Percentiles rank a stretch among this genome's conserved stretches.
These are phyloP conservation scores for Melanotaenia duboulayi DNA, from an alignment of 2,113 vertebrate species.

Conservation along the genomic window DNA sequence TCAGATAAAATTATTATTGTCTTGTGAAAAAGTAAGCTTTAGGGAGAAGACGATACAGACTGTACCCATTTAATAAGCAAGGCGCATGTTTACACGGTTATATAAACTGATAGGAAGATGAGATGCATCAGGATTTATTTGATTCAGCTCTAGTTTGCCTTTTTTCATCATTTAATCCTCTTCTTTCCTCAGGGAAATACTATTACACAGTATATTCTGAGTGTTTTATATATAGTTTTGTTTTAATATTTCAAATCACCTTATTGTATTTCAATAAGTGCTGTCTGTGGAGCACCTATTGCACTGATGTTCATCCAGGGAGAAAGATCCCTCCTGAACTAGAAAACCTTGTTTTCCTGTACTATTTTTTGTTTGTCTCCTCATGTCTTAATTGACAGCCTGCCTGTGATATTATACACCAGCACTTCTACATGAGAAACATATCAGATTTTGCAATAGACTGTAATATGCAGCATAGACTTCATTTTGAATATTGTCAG, in stretches of 20 bases:
- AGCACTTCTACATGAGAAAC: not conserved
- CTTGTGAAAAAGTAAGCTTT: constrained; percentile 1
- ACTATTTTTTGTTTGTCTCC: not conserved
- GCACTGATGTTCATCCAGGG: not conserved
- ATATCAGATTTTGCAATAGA: not conserved
- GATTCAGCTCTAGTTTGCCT: constrained; percentile 11
- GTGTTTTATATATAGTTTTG: not conserved
- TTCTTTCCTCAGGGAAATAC: constrained; percentile 8
- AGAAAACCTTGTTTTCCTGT: not conserved
- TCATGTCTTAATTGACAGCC: not conserved
- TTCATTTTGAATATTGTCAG: too few relatives aligned
- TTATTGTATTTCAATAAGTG: constrained; percentile 5
- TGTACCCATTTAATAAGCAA: not conserved
- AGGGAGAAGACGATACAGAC: not conserved
- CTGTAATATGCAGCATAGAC: too few relatives aligned
- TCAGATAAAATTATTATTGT: not conserved
- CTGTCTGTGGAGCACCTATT: not conserved
- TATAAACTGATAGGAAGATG: constrained; percentile 17
- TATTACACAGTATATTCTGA: not conserved
- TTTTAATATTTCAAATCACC: not conserved
- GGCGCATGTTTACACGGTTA: not conserved
- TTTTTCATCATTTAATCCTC: constrained; percentile 5
- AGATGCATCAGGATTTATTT: constrained; percentile 1
- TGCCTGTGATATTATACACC: not conserved
- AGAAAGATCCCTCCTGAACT: not conserved